Evolutionary conservation across 92 coral and sea anemone species (phyloP), one percentile per base, ranked within the genome.

Genomic region (Epizoanthus rinbou): DNA sequence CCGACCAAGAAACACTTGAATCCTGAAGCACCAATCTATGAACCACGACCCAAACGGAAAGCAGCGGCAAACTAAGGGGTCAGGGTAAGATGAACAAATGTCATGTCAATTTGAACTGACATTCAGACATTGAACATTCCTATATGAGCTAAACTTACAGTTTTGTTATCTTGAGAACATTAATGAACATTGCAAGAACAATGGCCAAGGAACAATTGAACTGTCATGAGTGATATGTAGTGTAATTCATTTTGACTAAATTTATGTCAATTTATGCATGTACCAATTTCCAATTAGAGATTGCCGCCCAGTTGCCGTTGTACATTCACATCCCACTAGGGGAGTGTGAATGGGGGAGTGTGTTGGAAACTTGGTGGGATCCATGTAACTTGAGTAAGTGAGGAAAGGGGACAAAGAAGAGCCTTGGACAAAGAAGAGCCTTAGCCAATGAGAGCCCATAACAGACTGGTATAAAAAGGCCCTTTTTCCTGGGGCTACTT

Each of bases 11-110:
- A 64, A n/a, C 52, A 67, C 31, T 67, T 81, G 79, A 81, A 81
- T 35, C 85, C 85, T 37, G 76, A 81, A 7, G 79, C 85, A 14
- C 74, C 52, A 54, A 45, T 16, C 24, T 81, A 35, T 57, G 54
- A 50, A 50, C 54, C 16, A 10, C 53, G 64, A 45, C 85, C 85
- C 31, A 81, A 62, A n/a, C 53, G 80, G 47, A 60, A 22, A 73
- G 85, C 85, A 13, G 80, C 85, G 8, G 86, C 54, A 50, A 50
- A 50, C 70, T 41, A 64, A 78, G 82, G 39, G 43, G 8, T 60
- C 3, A 78, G 82, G 59, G 70, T 13, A 23, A 28, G 73, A 57
- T 28, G 74, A 78, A 58, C 60, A 52, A 52, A 47, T 22, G 57
- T 13, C 10, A 45, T 47, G 62, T 47, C 52, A 43, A 47, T 41